Conservation (phyloP, 2,113 vertebrate genomes). For the Pyxicephalus adspersus region DNA sequence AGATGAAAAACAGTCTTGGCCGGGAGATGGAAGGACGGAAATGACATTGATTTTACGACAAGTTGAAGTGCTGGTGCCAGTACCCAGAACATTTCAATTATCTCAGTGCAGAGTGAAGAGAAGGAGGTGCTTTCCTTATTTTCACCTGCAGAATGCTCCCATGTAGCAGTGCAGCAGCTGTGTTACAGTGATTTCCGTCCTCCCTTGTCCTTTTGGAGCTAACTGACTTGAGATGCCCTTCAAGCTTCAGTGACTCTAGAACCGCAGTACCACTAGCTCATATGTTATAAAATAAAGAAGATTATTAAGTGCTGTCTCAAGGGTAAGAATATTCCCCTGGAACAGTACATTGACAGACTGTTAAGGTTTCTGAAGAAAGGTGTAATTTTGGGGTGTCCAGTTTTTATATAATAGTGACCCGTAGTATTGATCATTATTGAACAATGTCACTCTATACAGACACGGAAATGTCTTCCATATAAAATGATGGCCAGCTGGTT, state of each 20-base stretch:
- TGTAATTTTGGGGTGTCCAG: neutral
- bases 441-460: too few relatives aligned
- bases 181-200: slow-evolving; percentile 37
- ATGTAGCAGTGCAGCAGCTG: slow-evolving; percentile 49
- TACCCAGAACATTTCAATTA: slow-evolving; percentile 86
- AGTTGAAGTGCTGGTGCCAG: slow-evolving; percentile 85
- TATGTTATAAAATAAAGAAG: slow-evolving; percentile 46
- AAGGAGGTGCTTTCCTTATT: slow-evolving; percentile 30
- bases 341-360: slow-evolving; percentile 17
- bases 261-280: slow-evolving; percentile 33
- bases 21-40: slow-evolving; percentile 55
- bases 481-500: too few relatives aligned
- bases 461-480: too few relatives aligned
- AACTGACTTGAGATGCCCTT: slow-evolving; percentile 46
- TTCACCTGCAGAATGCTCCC: slow-evolving; percentile 50
- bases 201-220: slow-evolving; percentile 42
- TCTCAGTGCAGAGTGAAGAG: slow-evolving; percentile 52
- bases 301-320: slow-evolving; percentile 50
- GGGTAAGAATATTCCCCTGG: slow-evolving; percentile 30
- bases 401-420: slow-evolving; percentile 9
- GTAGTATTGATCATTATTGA: neutral
- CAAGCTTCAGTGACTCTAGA: slow-evolving; percentile 45
- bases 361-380: slow-evolving; percentile 16
- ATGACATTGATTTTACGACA: slow-evolving; percentile 92
- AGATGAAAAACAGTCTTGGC: slow-evolving; percentile 56